Percentiles rank a stretch among this genome's conserved stretches.
Evolutionary conservation across 2,888 invertebrate genomes (phyloP).

Genomic region (Dolichomitus sp.): DNA sequence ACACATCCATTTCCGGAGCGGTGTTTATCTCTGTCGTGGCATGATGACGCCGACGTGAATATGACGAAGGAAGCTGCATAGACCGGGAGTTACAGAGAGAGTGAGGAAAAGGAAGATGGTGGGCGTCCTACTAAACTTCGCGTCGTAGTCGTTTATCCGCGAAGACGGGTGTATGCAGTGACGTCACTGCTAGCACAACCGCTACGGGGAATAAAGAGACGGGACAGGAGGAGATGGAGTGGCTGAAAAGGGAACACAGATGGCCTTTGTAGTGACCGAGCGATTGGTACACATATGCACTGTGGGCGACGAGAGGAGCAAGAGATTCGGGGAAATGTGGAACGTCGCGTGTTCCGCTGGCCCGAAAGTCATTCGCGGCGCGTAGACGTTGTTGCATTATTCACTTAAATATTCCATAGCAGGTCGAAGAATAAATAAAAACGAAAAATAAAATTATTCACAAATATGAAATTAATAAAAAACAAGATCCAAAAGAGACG

Average conservation of each 20-base stretch:
- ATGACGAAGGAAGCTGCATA: conserved; percentile 11
- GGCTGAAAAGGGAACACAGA: conserved; percentile 76
- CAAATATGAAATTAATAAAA: conserved; percentile 6
- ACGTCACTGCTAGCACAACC: conserved; percentile 57
- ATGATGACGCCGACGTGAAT: conserved; percentile 29
- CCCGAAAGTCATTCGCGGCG: conserved; percentile 32
- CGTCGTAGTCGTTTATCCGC: conserved; percentile 62
- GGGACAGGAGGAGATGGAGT: conserved; percentile 53
- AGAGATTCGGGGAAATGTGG: conserved; percentile 58
- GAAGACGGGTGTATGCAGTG: conserved; percentile 58
- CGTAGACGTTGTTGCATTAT: conserved; percentile 39
- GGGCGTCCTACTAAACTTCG: conserved; percentile 63
- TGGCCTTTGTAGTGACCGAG: conserved; percentile 79
- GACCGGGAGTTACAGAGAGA: conserved; percentile 16
- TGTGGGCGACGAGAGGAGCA: conserved; percentile 53
- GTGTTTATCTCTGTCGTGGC: conserved; percentile 37
- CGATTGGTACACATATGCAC: conserved; percentile 56
- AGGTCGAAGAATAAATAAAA: background rate
- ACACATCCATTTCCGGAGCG: conserved; percentile 25
- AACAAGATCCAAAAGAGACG: conserved; percentile 4
- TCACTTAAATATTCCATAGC: conserved; percentile 5
- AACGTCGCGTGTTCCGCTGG: conserved; percentile 34
- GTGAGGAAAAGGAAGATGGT: conserved; percentile 37
- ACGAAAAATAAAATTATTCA: background rate
- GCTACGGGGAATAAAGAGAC: conserved; percentile 62